Evolutionary conservation across 2,797 vertebrate genomes (phyloP).

Genomic region (Betta splendens): DNA sequence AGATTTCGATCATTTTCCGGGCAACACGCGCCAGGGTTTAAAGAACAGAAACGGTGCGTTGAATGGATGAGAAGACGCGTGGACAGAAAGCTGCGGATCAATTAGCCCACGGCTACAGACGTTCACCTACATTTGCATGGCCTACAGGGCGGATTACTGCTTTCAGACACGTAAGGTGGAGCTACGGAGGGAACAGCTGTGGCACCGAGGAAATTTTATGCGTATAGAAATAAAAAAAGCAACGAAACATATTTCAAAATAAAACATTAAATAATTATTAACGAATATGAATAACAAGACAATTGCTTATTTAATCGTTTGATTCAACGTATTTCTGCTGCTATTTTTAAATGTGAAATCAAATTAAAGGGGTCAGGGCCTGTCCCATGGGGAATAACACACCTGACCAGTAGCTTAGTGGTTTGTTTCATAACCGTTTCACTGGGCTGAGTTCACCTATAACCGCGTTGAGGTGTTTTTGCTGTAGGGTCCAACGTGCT

Average conservation of each 20-base stretch:
- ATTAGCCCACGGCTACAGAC: constrained; percentile 29
- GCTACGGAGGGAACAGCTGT: background rate
- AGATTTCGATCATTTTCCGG: constrained; percentile 42
- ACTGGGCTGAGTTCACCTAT: background rate
- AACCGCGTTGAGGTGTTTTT: background rate
- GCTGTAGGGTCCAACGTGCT: background rate
- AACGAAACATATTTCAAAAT: too few relatives aligned
- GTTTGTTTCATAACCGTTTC: constrained; percentile 1
- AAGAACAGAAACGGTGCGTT: constrained; percentile 19
- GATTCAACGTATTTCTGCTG: fast-evolving
- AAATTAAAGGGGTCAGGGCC: background rate
- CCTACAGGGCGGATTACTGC: constrained; percentile 9
- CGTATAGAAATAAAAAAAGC: too few relatives aligned
- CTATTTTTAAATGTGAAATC: background rate
- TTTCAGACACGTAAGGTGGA: constrained; percentile 5
- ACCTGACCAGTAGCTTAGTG: background rate
- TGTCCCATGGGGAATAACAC: background rate
- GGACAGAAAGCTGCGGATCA: constrained; percentile 35
- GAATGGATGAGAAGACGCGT: constrained; percentile 37
- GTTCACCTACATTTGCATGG: constrained; percentile 9
- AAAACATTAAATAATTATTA: background rate
- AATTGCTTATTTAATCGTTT: background rate
- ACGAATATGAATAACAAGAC: background rate
- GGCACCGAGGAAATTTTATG: background rate
- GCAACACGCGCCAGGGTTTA: constrained; percentile 20